Conservation (phyloP, 2,797 vertebrate species). For the Enoplosus armatus region DNA sequence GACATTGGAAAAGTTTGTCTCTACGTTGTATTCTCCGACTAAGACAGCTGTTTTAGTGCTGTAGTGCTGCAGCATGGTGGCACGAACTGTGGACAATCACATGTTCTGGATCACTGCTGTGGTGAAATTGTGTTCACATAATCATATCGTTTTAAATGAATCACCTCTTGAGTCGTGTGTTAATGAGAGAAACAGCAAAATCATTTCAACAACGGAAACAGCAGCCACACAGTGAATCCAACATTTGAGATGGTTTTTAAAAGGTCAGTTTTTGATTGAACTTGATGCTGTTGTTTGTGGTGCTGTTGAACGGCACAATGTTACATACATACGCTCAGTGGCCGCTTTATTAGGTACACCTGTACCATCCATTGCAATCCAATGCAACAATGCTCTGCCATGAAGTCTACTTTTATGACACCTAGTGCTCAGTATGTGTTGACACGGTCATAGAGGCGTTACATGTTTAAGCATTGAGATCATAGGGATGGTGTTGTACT, state of each 20-base stretch:
- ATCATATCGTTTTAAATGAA: background rate
- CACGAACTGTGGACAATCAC: background rate
- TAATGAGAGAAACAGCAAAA: conserved; percentile 14
- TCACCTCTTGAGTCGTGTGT: background rate
- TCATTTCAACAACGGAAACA: background rate
- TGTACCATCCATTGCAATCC: background rate
- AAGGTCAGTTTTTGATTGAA: background rate
- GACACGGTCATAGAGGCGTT: background rate
- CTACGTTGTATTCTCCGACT: conserved; percentile 11
- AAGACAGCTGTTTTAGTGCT: conserved; percentile 9
- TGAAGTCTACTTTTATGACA: background rate
- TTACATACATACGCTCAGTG: background rate
- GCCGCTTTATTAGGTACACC: conserved; percentile 10
- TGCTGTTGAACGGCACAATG: background rate
- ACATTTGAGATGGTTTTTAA: background rate
- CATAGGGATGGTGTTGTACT: background rate
- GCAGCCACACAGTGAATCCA: conserved; percentile 1
- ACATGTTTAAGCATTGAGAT: background rate
- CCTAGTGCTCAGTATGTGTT: background rate
- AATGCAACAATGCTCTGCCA: background rate
- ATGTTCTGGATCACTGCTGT: conserved; percentile 5
- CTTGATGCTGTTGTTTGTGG: background rate
- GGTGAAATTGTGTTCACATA: background rate
- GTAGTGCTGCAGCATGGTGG: conserved; percentile 5
- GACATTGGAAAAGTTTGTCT: conserved; percentile 27